Evolutionary conservation across 2,113 vertebrate genomes (phyloP), one percentile per base, ranked within the genome.

Genomic region (Xiphias gladius): DNA sequence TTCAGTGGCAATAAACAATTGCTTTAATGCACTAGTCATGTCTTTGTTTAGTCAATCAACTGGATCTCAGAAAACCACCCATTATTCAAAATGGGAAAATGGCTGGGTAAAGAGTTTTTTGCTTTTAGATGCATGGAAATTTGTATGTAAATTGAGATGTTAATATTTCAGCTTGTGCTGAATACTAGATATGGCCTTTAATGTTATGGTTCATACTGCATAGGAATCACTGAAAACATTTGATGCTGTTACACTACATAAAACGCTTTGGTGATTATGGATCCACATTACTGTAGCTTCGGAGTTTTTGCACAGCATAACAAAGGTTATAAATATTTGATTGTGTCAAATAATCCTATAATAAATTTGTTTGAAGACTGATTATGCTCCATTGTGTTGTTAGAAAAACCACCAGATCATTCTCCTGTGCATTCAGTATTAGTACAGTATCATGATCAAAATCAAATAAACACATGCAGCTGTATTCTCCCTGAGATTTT

Each of bases 21-120:
- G 91, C 93, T 95, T 94, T 94, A 94, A 94, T 94, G 92, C 89
- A 90, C 89, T 90, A 87, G 91, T 90, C 84, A 92, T 90, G 90
- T 93, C 90, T 92, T 93, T 94, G 85, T 94, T 94, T 91, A 82
- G 91, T 84, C 88, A 93, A 93, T 95, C 93, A 93, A 84, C 85
- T 73, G 83, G 80, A 87, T 90, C 85, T 91, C 88, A 85, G 91
- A 91, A 88, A 86, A 86, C 74, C 80, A 74, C 52, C 88, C 88
- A 93, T 93, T 94, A 93, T 92, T 91, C 82, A 86, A 93, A 92
- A 89, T 88, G 88, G 84, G 73, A 85, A 92, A 94, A 93, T 91
- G 85, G 88, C 70, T 85, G 86, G 52, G 68, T 89, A 87, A 92
- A 90, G 89, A 89, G 82, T 92, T 89, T 50, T 85, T 72, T 80